Base-by-base conservation (phyloP, 2,888 invertebrate species). In the Tiliacea citrago region DNA sequence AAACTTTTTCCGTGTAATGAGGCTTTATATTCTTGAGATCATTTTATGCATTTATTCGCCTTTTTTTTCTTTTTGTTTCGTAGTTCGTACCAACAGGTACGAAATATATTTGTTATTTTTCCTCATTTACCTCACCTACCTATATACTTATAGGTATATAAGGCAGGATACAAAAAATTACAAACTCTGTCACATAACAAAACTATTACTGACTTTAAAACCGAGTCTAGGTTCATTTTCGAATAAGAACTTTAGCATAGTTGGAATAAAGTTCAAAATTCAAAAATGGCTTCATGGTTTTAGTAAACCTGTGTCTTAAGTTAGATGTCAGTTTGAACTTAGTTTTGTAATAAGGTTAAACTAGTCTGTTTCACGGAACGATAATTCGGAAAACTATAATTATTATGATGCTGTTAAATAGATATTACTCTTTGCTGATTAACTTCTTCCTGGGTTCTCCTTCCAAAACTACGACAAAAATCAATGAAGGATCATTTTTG, bases 21-120 rank as follows among this genome's bases (percentile, higher is more conserved):
- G 35, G 35, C 35, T 35, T 10, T 47, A 5, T 13, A 75, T 55
- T 75, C 47, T 57, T 42, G 47, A 65, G n/a, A 51, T 61, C 45
- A 18, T 13, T 39, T 29, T 55, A 16, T 47, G 6, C 18, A 18
- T 21, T 35, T 39, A 39, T 73, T 57, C 0, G n/a, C n/a, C n/a
- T n/a, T n/a, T n/a, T n/a, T n/a, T n/a, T 8, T 35, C 47, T 45
- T 45, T 47, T 72, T 55, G 10, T 35, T 29, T 9, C 5, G 13
- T 21, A 5, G 2, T 45, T 47, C 12, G 35, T 39, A 9, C 13
- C 49, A 49, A 18, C 10, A 9, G 55, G 39, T 24, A 71, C 45
- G 12, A 68, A 55, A 45, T n/a, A 18, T 12, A 13, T 47, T 57
- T 10, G n/a, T 2, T 1, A 21, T 12, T 72, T 72, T 47, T 47